These are phyloP conservation scores for Ruditapes philippinarum DNA, from an alignment of 1,140 invertebrate species.

Conservation along the genomic window DNA sequence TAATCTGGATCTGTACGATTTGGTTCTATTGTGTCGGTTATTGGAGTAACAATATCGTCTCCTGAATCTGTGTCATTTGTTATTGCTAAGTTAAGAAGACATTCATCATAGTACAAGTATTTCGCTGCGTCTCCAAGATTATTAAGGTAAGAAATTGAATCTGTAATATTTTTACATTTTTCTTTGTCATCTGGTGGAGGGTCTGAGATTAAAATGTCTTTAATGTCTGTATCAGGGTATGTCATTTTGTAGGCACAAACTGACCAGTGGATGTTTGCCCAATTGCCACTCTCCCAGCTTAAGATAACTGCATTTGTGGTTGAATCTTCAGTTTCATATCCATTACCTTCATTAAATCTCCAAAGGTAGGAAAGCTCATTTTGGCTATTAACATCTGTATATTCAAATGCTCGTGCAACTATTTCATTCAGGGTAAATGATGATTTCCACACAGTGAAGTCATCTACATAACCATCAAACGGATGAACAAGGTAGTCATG, in stretches of 20 bases:
- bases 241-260: conserved; percentile 54
- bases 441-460: conserved; percentile 70
- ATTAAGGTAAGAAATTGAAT: conserved; percentile 17
- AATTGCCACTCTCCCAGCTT: conserved; percentile 50
- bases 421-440: conserved; percentile 57
- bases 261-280: conserved; percentile 63
- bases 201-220: conserved; percentile 43
- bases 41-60: conserved; percentile 32
- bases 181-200: conserved; percentile 35
- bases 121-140: conserved; percentile 42
- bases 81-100: conserved; percentile 25
- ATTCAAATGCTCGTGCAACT: conserved; percentile 59
- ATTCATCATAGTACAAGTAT: conserved; percentile 48
- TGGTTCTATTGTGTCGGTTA: conserved; percentile 53
- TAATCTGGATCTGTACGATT: conserved; percentile 42
- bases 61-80: conserved; percentile 47
- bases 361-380: conserved; percentile 62
- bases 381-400: conserved; percentile 7
- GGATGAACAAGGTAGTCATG: conserved; percentile 43
- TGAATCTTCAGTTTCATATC: conserved; percentile 46
- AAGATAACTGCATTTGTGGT: conserved; percentile 18
- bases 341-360: conserved; percentile 68
- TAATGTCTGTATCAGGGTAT: conserved; percentile 40
- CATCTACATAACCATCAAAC: conserved; percentile 69
- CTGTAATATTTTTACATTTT: conserved; percentile 22